Conservation (phyloP, 2,113 vertebrate species). For the Phodopus roborovskii region DNA sequence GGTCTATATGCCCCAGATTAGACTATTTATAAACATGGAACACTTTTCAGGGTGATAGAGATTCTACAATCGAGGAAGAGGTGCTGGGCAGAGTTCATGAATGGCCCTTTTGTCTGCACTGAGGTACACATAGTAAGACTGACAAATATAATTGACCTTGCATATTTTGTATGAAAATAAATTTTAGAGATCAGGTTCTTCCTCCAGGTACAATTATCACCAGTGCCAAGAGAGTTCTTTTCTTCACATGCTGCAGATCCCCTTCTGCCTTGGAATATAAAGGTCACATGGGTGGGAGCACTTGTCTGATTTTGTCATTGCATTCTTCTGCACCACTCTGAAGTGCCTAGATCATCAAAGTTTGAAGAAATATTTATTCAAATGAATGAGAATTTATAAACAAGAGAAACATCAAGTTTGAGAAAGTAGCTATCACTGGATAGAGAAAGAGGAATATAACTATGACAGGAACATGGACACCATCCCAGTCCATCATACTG, state of each 20-base stretch:
- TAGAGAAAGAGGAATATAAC: slow-evolving; percentile 4
- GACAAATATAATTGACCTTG: background rate
- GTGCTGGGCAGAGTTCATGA: background rate
- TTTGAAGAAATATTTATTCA: slow-evolving; percentile 54
- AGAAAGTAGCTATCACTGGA: background rate
- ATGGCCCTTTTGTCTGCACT: background rate
- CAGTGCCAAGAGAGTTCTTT: background rate
- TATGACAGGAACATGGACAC: background rate
- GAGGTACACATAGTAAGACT: background rate
- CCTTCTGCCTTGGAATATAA: background rate
- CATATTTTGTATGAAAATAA: background rate
- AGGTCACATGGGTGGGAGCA: rapidly evolving
- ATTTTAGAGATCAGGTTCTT: background rate
- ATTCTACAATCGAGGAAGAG: slow-evolving; percentile 9
- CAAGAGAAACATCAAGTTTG: background rate
- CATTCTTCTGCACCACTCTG: background rate
- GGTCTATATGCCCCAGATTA: slow-evolving; percentile 29
- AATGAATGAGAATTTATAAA: background rate
- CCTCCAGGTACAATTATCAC: background rate
- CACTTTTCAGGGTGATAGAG: slow-evolving; percentile 58
- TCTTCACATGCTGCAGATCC: background rate
- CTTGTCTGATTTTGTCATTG: background rate
- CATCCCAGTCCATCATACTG: background rate
- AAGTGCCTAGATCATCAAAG: background rate
- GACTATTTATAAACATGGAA: slow-evolving; percentile 77